A percentile compares a stretch with the other conserved stretches of the same genome.
These are phyloP conservation scores for Menura novaehollandiae DNA, from an alignment of 2,113 vertebrate genomes.

Conservation along the genomic window DNA sequence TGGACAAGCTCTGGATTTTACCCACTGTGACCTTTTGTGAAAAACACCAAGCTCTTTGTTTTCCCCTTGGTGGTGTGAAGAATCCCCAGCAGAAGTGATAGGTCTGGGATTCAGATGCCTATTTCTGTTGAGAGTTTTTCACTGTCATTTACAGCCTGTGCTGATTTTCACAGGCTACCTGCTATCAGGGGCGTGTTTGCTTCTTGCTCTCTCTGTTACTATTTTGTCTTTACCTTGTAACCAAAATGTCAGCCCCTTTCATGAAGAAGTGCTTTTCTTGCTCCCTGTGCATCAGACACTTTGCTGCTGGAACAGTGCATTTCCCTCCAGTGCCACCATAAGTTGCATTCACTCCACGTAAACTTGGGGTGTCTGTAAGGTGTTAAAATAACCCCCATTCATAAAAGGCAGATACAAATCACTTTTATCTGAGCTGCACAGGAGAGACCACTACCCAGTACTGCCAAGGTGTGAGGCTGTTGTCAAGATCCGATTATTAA, in stretches of 20 bases:
- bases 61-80: not conserved
- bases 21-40: not conserved
- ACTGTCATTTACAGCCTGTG: not conserved
- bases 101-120: not conserved
- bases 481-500: too few species aligned
- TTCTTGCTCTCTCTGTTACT: not conserved
- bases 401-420: not conserved
- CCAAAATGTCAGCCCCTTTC: not conserved
- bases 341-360: rapidly evolving
- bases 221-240: not conserved
- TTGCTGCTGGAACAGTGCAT: not conserved
- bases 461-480: not conserved
- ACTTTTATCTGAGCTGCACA: not conserved
- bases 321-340: not conserved
- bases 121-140: not conserved
- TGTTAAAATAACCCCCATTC: not conserved
- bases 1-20: not conserved
- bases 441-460: not conserved
- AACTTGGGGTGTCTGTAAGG: not conserved
- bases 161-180: not conserved
- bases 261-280: not conserved
- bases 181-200: not conserved
- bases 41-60: not conserved
- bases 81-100: not conserved
- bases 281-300: not conserved